Evolutionary conservation across 2,113 vertebrate genomes (phyloP).

Genomic region (Planiliza haematocheilus): DNA sequence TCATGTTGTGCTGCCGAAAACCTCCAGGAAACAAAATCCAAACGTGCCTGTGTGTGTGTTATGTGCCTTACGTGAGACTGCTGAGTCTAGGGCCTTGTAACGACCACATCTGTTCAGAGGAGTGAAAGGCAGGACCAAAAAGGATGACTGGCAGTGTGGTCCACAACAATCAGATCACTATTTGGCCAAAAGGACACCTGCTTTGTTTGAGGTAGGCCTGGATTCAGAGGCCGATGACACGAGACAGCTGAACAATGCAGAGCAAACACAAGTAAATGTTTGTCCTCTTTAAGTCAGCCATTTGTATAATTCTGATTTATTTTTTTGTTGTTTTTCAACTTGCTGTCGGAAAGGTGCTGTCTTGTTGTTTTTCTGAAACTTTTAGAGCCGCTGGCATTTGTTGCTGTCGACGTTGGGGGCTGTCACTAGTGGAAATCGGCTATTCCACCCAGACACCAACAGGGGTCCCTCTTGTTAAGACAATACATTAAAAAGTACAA

Average conservation of each 20-base stretch:
- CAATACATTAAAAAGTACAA: constrained; percentile 14
- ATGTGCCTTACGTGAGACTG: not conserved
- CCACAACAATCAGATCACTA: constrained; percentile 73
- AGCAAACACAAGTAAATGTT: constrained; percentile 26
- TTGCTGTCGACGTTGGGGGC: not conserved
- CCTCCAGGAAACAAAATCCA: not conserved
- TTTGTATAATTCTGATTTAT: constrained; percentile 14
- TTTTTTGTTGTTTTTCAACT: not conserved
- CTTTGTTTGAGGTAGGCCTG: constrained; percentile 65
- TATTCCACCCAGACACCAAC: constrained; percentile 36
- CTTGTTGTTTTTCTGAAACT: constrained; percentile 15
- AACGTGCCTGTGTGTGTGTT: not conserved
- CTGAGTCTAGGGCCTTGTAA: constrained; percentile 40
- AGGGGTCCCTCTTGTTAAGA: constrained; percentile 55
- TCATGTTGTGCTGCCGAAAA: not conserved
- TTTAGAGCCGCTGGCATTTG: too few species aligned
- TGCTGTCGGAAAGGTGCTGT: not conserved
- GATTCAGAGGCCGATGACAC: constrained; percentile 28
- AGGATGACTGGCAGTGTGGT: constrained; percentile 66
- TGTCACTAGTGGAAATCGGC: not conserved
- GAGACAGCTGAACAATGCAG: constrained; percentile 69
- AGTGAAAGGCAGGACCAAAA: constrained; percentile 39
- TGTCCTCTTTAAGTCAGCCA: constrained; percentile 16
- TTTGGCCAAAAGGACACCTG: constrained; percentile 73
- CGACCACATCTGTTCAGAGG: constrained; percentile 63